Evolutionary conservation across 2,888 invertebrate genomes (phyloP), one percentile per base, ranked within the genome.

Genomic region (Pristionchus fissidentatus): DNA sequence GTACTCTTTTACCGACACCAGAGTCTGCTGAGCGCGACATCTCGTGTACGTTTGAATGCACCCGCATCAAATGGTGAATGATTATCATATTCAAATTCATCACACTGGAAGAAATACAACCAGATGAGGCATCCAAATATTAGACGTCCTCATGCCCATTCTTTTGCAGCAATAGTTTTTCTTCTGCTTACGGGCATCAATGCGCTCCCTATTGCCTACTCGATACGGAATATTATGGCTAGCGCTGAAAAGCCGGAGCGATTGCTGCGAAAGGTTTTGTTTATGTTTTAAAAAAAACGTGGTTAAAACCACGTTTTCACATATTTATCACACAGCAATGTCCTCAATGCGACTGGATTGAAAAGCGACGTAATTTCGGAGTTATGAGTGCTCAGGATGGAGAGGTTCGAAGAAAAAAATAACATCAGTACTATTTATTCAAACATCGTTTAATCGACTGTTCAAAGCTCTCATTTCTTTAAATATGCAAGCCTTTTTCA

Each of bases 1-100:
- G 41, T 70, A 1, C n/a, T 70, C 22, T 70, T 70, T n/a, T n/a
- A n/a, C 26, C 70, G 70, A 2, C 70, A 70, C 41, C 70, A 70
- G 41, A 70, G 41, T 13, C 41, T 70, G 3, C 35, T 62, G 0
- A 15, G 38, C n/a, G 35, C n/a, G 0, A 62, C 0, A 3, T 62
- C 62, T 1, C 35, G 62, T 3, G 35, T 35, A n/a, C n/a, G n/a
- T n/a, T n/a, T n/a, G n/a, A n/a, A n/a, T n/a, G n/a, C n/a, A n/a
- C n/a, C n/a, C n/a, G n/a, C n/a, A n/a, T n/a, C n/a, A n/a, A n/a
- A n/a, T n/a, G n/a, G n/a, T n/a, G n/a, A n/a, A n/a, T n/a, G n/a
- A n/a, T n/a, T n/a, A n/a, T n/a, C n/a, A n/a, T n/a, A n/a, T n/a
- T n/a, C 19, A 35, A 35, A 35, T 35, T 62, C 35, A 35, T 15